Evolutionary conservation across 2,797 vertebrate genomes (phyloP).

Genomic region (Pangasius macronema): DNA sequence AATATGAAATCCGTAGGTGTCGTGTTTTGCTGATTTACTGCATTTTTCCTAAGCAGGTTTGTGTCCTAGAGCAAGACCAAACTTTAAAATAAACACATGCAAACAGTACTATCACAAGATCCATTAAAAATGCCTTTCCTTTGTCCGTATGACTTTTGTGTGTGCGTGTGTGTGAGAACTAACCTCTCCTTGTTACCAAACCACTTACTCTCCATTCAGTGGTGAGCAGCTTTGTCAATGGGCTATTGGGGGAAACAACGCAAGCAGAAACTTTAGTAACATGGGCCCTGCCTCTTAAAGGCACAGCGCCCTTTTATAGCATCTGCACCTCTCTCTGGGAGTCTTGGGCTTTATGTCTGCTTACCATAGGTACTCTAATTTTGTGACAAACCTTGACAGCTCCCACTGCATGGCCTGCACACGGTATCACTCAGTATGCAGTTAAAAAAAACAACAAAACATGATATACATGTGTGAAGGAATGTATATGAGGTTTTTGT

Average conservation of each 20-base stretch:
- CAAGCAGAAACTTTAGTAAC: conserved; percentile 86
- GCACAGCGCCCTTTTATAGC: conserved; percentile 76
- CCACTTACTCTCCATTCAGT: conserved; percentile 85
- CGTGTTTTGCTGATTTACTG: not conserved
- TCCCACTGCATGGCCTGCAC: conserved; percentile 63
- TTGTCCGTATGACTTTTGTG: conserved; percentile 52
- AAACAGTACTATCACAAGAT: conserved; percentile 34
- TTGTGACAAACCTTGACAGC: conserved; percentile 62
- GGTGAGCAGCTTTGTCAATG: conserved; percentile 84
- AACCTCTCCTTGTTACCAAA: conserved; percentile 84
- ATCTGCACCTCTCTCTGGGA: conserved; percentile 61
- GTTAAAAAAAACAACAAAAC: no score
- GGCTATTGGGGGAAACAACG: conserved; percentile 86
- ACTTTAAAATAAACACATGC: conserved; percentile 17
- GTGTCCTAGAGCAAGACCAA: not conserved
- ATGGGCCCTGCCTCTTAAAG: conserved; percentile 81
- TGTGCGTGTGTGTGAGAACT: conserved; percentile 71
- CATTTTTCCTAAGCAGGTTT: conserved; percentile 40
- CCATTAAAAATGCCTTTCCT: conserved; percentile 49
- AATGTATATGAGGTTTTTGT: not conserved
- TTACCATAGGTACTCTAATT: conserved; percentile 68
- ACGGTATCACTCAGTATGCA: not conserved
- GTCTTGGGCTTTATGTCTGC: conserved; percentile 71
- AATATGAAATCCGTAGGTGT: not conserved
- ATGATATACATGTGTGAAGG: not conserved